A percentile compares a stretch with the other conserved stretches of the same genome.
Conservation (phyloP, 2,113 vertebrate genomes). For the Gallinago media region DNA sequence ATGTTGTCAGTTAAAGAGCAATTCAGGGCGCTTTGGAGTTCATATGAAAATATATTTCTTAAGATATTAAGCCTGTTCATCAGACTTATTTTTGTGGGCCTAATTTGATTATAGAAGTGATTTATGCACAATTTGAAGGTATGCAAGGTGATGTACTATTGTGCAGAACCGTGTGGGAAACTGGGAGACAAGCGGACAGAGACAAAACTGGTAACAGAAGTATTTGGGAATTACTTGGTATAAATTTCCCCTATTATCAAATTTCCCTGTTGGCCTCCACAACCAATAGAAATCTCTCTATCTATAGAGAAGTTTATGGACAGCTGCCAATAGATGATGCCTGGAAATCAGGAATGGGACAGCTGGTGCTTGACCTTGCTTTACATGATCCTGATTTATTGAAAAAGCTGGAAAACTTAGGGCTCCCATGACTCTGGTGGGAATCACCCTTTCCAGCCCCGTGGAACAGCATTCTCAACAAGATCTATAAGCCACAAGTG, state of each 20-base stretch:
- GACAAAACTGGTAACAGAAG: neutral
- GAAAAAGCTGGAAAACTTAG: conserved; percentile 38
- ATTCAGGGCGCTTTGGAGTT: neutral
- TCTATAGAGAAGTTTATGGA: conserved; percentile 55
- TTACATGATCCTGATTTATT: conserved; percentile 12
- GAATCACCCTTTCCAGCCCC: conserved; percentile 19
- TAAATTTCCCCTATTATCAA: conserved; percentile 2
- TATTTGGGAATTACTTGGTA: neutral
- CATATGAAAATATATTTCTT: neutral
- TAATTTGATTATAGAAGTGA: neutral
- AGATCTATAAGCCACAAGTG: neutral
- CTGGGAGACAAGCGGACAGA: neutral
- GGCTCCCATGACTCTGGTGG: neutral
- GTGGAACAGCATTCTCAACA: neutral
- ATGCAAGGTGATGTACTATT: neutral
- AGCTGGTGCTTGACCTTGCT: conserved; percentile 53
- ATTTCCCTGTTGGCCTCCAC: conserved; percentile 27
- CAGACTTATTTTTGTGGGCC: neutral
- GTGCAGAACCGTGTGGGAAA: neutral
- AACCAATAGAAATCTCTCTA: conserved; percentile 30
- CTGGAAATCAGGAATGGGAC: conserved; percentile 44
- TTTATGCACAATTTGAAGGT: neutral
- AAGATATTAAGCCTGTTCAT: neutral
- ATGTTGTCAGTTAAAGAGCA: neutral
- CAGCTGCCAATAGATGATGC: conserved; percentile 48